Evolutionary conservation across 2,113 vertebrate species (phyloP).

Genomic region (Morone saxatilis): DNA sequence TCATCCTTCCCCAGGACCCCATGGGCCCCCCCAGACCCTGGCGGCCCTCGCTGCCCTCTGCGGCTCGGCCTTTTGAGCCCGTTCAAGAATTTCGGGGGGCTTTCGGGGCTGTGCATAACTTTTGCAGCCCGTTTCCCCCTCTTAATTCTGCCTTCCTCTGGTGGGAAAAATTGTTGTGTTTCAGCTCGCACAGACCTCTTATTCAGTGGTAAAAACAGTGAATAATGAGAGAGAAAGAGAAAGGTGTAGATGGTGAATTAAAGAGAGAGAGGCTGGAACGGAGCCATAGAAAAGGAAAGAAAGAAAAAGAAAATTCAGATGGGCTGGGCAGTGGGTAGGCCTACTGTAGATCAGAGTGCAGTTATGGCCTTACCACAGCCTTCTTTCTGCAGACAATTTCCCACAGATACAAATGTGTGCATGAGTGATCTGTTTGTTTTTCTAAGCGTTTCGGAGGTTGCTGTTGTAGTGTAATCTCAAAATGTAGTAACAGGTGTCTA

Average conservation of each 20-base stretch:
- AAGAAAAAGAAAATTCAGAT: conserved; percentile 16
- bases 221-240: conserved; percentile 43
- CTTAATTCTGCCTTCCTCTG: conserved; percentile 56
- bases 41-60: conserved; percentile 62
- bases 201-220: conserved; percentile 67
- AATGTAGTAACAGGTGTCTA: conserved; percentile 31
- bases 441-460: neutral
- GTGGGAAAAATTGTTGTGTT: conserved; percentile 74
- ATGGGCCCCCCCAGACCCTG: conserved; percentile 57
- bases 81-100: conserved; percentile 82
- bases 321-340: conserved; percentile 8
- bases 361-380: conserved; percentile 4
- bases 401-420: conserved; percentile 18
- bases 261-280: neutral
- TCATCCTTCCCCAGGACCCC: conserved; percentile 76
- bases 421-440: conserved; percentile 24
- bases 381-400: conserved; percentile 30
- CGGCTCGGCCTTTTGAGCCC: conserved; percentile 77
- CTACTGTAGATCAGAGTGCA: conserved; percentile 17
- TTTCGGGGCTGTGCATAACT: conserved; percentile 77
- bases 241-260: conserved; percentile 27
- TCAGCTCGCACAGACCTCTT: conserved; percentile 48
- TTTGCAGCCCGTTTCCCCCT: conserved; percentile 47
- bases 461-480: neutral
- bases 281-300: conserved; percentile 2